Base-by-base conservation (phyloP, 2,797 vertebrate species). In the Muscicapa comitata region DNA sequence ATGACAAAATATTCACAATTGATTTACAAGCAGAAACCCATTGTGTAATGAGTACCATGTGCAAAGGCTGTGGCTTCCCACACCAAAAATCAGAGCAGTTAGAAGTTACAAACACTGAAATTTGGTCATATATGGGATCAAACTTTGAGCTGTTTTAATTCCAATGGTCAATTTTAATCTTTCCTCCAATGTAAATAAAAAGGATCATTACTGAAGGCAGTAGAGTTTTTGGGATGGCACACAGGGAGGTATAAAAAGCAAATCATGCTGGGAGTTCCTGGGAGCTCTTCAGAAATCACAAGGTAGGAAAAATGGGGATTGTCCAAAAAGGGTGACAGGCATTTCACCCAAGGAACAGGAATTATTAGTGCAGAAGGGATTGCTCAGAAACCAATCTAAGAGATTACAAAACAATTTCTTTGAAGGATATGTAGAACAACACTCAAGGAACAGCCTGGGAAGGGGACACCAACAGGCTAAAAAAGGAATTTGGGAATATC, bases 81-180 rank as follows among this genome's bases (percentile, higher is more conserved):
- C 55, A 40, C n/a, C 47, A 37, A 40, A 83, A 74, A 43, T 11
- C 11, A 43, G 21, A 86, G 61, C 33, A 66, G 43, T 0, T 73
- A 37, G 15, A 77, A 77, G 40, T 40, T 28, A 48, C 3, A 59
- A 59, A 71, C 58, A 37, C 11, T 10, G 26, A 67, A 47, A 59
- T 70, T 38, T 62, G 40, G 42, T 35, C 0, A 0, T 61, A 5
- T 29, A 33, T 2, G 4, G 31, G 48, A 71, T 40, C 16, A 50
- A 3, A 38, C 47, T 89, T 50, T 43, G 31, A 45, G 12, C 17
- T 66, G 33, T 26, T 91, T 73, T 63, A 47, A 59, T 80, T 48
- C 10, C 38, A 53, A 2, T 6, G 11, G 13, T 58, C 28, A 35
- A 0, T 67, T 71, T 43, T 54, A 65, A 58, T 31, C 28, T 82